Base-by-base conservation (phyloP, 2,113 vertebrate species). In the Thymallus thymallus region DNA sequence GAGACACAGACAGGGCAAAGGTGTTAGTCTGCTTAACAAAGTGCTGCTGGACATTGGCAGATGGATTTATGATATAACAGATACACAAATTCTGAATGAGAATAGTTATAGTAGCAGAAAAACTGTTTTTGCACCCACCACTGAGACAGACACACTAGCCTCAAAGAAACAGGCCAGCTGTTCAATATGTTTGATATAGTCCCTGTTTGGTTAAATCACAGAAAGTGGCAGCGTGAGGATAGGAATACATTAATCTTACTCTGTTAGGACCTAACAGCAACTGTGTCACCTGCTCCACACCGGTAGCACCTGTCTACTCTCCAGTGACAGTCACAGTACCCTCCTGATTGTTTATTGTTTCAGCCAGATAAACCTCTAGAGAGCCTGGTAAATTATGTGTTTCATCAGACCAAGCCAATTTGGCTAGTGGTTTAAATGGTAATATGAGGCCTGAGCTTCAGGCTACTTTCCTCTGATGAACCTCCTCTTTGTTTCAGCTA, bases 1-100 rank as follows among this genome's bases (percentile, higher is more conserved):
- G 61, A 41, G 35, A 84, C 45, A 81, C 29, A 83, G 14, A 51
- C 67, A 75, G 9, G 35, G 10, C 35, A 41, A 41, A 41, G 73
- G 62, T 68, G 73, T 58, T 85, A 83, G 75, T 48, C 3, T 23
- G 20, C 64, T 69, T 2, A 58, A 10, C 67, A 13, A 73, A 13
- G 9, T 41, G 35, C 35, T 32, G 41, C 9, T 45, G 48, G 32
- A 32, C 51, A 45, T 41, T 41, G 48, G 14, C 6, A 55, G 51
- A 55, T 20, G 6, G 51, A 20, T 55, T 20, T 20, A 14, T 55
- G 16, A 55, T 55, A 55, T 55, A 16, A 55, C 51, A 55, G 4
- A 55, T 20, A 41, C 9, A 41, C 35, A 12, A 10, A 41, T 41
- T 41, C 35, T 41, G 35, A 41, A 41, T 41, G 10, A 41, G 9